Conservation (phyloP, 2,797 vertebrate genomes). For the Bradypus variegatus region DNA sequence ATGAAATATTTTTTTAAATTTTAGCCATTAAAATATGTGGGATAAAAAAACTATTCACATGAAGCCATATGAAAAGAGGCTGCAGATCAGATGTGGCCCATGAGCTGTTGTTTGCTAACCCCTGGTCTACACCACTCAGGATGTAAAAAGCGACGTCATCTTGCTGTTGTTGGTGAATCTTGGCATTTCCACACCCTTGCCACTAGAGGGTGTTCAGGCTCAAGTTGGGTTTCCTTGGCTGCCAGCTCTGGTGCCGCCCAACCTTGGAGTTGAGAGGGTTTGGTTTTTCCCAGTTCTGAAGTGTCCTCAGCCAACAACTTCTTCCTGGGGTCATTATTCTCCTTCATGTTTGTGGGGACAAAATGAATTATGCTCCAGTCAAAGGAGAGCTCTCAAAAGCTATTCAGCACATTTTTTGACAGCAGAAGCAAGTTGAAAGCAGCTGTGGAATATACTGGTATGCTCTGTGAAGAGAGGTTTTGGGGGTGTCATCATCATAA, state of each 20-base stretch:
- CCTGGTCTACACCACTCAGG: neutral
- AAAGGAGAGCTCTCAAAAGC: neutral
- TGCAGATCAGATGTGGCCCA: neutral
- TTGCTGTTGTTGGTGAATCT: neutral
- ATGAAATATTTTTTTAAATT: neutral
- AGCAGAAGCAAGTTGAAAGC: neutral
- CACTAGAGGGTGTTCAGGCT: slow-evolving; percentile 46
- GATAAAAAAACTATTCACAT: neutral
- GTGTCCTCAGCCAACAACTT: neutral
- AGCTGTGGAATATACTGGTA: neutral
- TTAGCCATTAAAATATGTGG: neutral
- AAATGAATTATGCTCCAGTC: neutral
- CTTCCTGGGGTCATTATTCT: neutral
- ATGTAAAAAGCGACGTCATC: neutral
- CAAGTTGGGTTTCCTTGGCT: neutral
- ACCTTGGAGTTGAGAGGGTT: neutral
- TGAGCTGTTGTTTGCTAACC: neutral
- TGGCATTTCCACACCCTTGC: neutral
- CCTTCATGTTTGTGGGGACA: neutral
- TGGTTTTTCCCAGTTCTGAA: neutral
- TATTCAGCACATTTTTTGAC: neutral
- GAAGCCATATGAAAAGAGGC: neutral
- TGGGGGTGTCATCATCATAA: neutral
- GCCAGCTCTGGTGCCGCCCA: neutral
- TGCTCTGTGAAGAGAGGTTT: neutral